A percentile compares a stretch with the other conserved stretches of the same genome.
Evolutionary conservation across 2,797 vertebrate species (phyloP).

Genomic region (Ispidina lecontei): DNA sequence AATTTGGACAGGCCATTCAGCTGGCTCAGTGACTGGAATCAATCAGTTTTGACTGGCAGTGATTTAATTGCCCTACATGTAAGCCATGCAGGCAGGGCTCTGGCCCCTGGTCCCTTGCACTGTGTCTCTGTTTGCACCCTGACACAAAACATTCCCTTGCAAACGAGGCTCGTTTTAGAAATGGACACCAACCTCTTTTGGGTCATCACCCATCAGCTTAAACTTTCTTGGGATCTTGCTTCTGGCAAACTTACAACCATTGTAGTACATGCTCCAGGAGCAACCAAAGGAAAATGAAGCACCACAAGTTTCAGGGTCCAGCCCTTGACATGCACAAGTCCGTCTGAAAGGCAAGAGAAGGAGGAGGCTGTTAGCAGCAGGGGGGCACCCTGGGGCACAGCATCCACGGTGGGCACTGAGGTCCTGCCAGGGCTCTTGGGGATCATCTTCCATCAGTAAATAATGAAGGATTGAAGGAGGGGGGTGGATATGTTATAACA

Average conservation of each 20-base stretch:
- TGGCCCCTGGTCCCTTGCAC: background rate
- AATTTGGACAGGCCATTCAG: constrained; percentile 38
- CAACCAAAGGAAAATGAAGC: constrained; percentile 99
- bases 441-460: background rate
- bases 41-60: constrained; percentile 26
- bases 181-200: constrained; percentile 88
- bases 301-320: constrained; percentile 91
- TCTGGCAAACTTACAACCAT: constrained; percentile 98
- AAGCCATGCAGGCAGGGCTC: background rate
- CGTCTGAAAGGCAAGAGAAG: constrained; percentile 81
- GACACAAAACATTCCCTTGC: constrained; percentile 29
- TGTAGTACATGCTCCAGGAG: constrained; percentile 99
- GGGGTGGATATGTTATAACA: background rate
- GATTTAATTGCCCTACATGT: constrained; percentile 22
- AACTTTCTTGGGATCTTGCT: constrained; percentile 99
- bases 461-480: background rate
- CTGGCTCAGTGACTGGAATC: constrained; percentile 43
- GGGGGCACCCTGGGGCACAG: background rate
- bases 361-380: background rate
- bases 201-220: constrained; percentile 93
- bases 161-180: constrained; percentile 42
- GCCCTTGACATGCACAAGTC: constrained; percentile 96
- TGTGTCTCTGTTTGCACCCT: constrained; percentile 7
- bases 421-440: background rate
- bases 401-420: fast-evolving